Evolutionary conservation across 2,113 vertebrate genomes (phyloP), one percentile per base, ranked within the genome.

Genomic region (Callaeas wilsoni): DNA sequence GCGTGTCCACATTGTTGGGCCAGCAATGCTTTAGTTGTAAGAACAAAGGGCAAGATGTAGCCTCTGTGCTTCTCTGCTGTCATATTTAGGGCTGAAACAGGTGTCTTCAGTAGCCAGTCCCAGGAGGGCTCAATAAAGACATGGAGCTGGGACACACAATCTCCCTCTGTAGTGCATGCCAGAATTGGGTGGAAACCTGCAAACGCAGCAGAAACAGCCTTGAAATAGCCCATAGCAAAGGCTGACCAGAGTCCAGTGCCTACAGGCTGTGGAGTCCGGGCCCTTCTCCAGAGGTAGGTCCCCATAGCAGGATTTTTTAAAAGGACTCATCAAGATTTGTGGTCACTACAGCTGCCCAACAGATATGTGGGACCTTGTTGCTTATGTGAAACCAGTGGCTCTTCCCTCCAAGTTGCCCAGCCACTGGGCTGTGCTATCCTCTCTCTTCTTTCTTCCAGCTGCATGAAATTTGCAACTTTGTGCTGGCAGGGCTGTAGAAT

Each of bases 51-150:
- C 60, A 90, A 76, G 82, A 92, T 59, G 52, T 49, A 76, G 46
- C n/a, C 44, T 62, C 87, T 93, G 44, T 42, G 37, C 52, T 89
- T 91, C 74, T 81, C 64, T 71, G 79, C 50, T 90, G 82, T 49
- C 83, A 60, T 90, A 90, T 96, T 95, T 93, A 81, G 78, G 87
- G 50, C 59, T 79, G 79, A 94, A 96, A 93, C 95, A 94, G 95
- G 93, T 95, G 95, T 91, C 80, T 70, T 68, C 56, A 26, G 50
- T 37, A 62, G 80, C 68, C 25, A 23, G 42, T 77, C 75, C 46
- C 59, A 86, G 71, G 67, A 86, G 88, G 63, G 88, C 85, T 88
- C 37, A 49, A 27, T 94, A 92, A 83, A 78, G 94, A 73, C 79
- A 53, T 15, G 44, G 55, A 55, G 67, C 92, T 67, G 46, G 59